phyloP scores from a whole-genome alignment of 2,113 vertebrate species.

The Pluvialis apricaria region DNA sequence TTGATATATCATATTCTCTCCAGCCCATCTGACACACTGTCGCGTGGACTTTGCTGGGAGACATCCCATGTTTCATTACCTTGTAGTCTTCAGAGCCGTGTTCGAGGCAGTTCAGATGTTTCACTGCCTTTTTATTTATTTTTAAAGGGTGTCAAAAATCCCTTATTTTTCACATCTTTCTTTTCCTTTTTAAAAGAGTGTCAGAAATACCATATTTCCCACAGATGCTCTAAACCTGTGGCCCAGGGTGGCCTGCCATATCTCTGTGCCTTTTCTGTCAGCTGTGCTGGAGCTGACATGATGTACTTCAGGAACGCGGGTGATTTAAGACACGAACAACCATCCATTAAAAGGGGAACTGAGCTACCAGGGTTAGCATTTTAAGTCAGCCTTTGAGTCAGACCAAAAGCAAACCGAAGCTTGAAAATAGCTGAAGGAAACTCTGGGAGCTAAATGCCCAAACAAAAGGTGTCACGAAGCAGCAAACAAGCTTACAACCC shows the following conservation, averaged over 20 bases:
- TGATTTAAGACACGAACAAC: constrained; percentile 7
- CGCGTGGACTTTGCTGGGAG: background rate
- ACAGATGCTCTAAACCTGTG: background rate
- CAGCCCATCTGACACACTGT: background rate
- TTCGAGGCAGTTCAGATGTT: constrained; percentile 22
- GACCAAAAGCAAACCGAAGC: background rate
- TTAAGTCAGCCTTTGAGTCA: constrained; percentile 7
- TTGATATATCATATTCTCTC: background rate
- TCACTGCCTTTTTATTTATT: constrained; percentile 32
- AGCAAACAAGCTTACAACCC: constrained; percentile 1
- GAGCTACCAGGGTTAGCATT: background rate
- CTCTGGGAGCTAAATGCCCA: background rate
- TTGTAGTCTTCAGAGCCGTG: background rate
- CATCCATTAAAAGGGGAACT: background rate
- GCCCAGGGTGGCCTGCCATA: constrained; percentile 21
- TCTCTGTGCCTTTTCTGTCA: constrained; percentile 23
- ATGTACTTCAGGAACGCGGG: background rate
- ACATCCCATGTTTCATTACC: background rate
- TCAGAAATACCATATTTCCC: constrained; percentile 23
- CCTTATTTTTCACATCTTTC: constrained; percentile 14
- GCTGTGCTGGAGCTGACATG: constrained; percentile 1
- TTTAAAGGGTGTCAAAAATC: constrained; percentile 33
- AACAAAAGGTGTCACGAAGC: background rate
- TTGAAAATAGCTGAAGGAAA: constrained; percentile 1
- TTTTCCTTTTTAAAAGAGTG: constrained; percentile 2